phyloP scores from a whole-genome alignment of 2,797 vertebrate genomes.

The Momotus momota region DNA sequence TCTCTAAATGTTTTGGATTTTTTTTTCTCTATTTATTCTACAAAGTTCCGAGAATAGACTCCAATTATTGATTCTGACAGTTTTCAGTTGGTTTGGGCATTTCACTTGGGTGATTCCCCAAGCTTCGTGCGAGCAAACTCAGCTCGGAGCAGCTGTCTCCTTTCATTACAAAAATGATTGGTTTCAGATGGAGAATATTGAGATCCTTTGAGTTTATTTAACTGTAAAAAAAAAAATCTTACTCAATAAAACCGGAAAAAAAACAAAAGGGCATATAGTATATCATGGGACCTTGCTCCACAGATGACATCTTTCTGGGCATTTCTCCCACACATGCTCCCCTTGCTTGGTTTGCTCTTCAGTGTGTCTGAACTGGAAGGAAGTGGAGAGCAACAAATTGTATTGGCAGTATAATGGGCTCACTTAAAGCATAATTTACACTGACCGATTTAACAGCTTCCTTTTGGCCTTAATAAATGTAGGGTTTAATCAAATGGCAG shows the following conservation, averaged over 20 bases:
- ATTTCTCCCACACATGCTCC: not conserved
- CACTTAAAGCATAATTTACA: not conserved
- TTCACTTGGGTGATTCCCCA: slow-evolving; percentile 47
- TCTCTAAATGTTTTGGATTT: not conserved
- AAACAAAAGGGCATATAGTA: rapidly evolving
- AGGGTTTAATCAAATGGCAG: not conserved
- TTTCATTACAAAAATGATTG: not conserved
- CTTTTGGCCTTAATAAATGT: not conserved
- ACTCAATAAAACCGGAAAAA: not conserved
- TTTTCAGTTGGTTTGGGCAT: slow-evolving; percentile 35
- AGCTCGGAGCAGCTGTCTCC: slow-evolving; percentile 30
- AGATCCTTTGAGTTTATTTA: not conserved
- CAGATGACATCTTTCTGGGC: not conserved
- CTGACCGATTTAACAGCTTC: not conserved
- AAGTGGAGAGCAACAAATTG: not conserved
- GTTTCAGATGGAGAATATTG: not conserved
- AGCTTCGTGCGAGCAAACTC: not conserved
- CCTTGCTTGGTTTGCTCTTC: not conserved
- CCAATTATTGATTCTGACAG: slow-evolving; percentile 55
- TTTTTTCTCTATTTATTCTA: slow-evolving; percentile 1
- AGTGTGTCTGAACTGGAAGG: not conserved
- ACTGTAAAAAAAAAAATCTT: not conserved
- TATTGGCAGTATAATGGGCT: not conserved
- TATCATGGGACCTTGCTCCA: not conserved
- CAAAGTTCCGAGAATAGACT: slow-evolving; percentile 30